A percentile compares a stretch with the other conserved stretches of the same genome.
These are phyloP conservation scores for Strongylocentrotus purpuratus DNA, from an alignment of 35 echinoderm and acorn worm genomes.

Conservation along the genomic window DNA sequence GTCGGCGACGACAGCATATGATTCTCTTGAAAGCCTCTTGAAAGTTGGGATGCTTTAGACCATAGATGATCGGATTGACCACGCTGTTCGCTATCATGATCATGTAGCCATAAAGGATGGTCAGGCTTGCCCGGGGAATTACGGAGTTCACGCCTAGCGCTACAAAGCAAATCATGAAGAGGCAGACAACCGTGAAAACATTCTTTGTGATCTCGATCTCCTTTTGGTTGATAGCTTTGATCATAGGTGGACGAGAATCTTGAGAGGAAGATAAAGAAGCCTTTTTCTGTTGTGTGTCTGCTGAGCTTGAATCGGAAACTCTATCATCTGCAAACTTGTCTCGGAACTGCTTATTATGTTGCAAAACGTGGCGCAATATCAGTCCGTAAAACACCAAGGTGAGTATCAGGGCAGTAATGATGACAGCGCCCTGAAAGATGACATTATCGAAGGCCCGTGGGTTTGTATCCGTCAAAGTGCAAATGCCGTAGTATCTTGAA, in stretches of 20 bases:
- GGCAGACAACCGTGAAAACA: conserved; percentile 53
- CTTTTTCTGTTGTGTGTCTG: neutral
- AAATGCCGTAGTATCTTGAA: conserved; percentile 33
- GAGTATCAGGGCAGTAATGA: neutral
- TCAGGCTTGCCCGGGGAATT: conserved; percentile 12
- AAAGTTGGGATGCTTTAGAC: neutral
- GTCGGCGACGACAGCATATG: neutral
- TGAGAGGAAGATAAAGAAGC: too few species aligned
- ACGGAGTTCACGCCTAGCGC: conserved; percentile 33
- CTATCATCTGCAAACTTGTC: neutral
- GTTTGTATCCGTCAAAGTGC: conserved; percentile 20
- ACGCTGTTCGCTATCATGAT: neutral
- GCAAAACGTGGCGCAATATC: neutral
- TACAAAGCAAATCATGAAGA: conserved; percentile 47
- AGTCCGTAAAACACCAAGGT: neutral
- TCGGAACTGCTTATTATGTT: neutral
- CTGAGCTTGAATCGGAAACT: neutral
- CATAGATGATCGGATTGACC: neutral
- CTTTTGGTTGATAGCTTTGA: conserved; percentile 15
- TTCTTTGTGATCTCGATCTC: conserved; percentile 62
- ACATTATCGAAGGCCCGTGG: neutral
- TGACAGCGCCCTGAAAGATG: neutral
- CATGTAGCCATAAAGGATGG: conserved; percentile 46
- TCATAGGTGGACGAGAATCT: neutral
- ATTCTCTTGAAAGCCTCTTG: neutral